These are phyloP conservation scores for Drosophila teissieri DNA, from an alignment of 1,140 invertebrate species.

Conservation along the genomic window DNA sequence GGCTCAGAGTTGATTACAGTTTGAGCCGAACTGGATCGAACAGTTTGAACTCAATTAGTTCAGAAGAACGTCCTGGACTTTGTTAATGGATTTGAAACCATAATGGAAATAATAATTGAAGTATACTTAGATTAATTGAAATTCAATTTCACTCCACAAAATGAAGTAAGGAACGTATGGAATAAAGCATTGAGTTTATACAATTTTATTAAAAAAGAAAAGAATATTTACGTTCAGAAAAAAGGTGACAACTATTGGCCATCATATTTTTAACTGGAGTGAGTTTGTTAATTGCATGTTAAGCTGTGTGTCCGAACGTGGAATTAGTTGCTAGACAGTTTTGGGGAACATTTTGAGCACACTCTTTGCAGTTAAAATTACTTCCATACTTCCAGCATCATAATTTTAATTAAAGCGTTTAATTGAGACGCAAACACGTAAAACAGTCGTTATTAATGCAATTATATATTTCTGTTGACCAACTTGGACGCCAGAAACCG, in stretches of 20 bases:
- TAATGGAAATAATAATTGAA: slow-evolving; percentile 8
- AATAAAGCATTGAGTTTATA: no score
- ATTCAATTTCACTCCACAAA: background rate
- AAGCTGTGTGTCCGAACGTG: slow-evolving; percentile 1
- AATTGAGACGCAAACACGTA: slow-evolving; percentile 60
- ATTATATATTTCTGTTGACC: slow-evolving; percentile 44
- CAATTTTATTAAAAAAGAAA: no score
- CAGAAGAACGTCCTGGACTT: background rate
- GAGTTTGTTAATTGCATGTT: background rate
- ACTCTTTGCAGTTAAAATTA: slow-evolving; percentile 25
- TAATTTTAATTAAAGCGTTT: slow-evolving; percentile 59
- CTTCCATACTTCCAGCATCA: slow-evolving; percentile 32
- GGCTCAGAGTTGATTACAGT: slow-evolving; percentile 30
- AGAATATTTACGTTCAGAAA: no score
- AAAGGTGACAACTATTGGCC: no score
- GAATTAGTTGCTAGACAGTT: slow-evolving; percentile 12
- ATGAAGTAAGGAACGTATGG: no score
- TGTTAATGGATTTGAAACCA: slow-evolving; percentile 5
- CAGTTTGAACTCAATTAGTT: slow-evolving; percentile 18
- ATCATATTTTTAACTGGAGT: background rate
- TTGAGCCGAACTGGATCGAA: slow-evolving; percentile 11
- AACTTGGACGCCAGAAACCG: slow-evolving; percentile 26
- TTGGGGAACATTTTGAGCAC: slow-evolving; percentile 15
- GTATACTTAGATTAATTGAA: background rate
- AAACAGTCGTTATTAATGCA: slow-evolving; percentile 57